Evolutionary conservation across 2,888 invertebrate genomes (phyloP).

Genomic region (Muscina levida): DNA sequence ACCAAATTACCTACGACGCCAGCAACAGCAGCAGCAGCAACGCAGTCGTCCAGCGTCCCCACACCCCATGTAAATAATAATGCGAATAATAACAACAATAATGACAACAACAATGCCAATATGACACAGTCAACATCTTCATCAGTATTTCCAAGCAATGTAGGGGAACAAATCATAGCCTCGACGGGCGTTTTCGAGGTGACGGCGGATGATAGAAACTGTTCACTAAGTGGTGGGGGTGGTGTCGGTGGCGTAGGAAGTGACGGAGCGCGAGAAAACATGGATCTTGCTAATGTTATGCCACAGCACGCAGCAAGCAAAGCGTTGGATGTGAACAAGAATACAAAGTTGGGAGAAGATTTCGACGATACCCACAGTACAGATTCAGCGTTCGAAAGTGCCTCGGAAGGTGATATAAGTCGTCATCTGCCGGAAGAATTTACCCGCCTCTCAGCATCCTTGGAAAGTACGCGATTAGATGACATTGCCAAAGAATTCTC

Average conservation of each 20-base stretch:
- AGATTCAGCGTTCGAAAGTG: slow-evolving; percentile 79
- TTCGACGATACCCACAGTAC: slow-evolving; percentile 78
- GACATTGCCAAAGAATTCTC: slow-evolving; percentile 74
- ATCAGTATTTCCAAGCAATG: slow-evolving; percentile 41
- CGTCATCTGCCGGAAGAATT: slow-evolving; percentile 77
- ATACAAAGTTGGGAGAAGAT: slow-evolving; percentile 74
- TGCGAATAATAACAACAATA: slow-evolving; percentile 68
- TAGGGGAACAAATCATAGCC: slow-evolving; percentile 19
- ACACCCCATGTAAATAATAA: slow-evolving; percentile 50
- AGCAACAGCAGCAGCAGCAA: neutral
- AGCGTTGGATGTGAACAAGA: slow-evolving; percentile 77
- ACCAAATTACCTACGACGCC: neutral
- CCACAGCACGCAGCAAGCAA: slow-evolving; percentile 65
- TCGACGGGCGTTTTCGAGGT: slow-evolving; percentile 71
- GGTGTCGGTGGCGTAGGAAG: slow-evolving; percentile 37
- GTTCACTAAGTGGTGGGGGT: slow-evolving; percentile 73
- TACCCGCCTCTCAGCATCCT: slow-evolving; percentile 73
- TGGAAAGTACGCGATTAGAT: slow-evolving; percentile 75
- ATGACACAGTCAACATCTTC: slow-evolving; percentile 31
- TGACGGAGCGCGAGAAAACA: slow-evolving; percentile 44
- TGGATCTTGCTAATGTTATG: slow-evolving; percentile 45
- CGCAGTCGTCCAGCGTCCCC: slow-evolving; percentile 35
- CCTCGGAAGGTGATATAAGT: slow-evolving; percentile 79
- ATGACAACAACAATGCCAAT: slow-evolving; percentile 57
- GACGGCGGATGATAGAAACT: neutral